phyloP scores from a whole-genome alignment of 2,797 vertebrate species.

The Cottoperca gobio region DNA sequence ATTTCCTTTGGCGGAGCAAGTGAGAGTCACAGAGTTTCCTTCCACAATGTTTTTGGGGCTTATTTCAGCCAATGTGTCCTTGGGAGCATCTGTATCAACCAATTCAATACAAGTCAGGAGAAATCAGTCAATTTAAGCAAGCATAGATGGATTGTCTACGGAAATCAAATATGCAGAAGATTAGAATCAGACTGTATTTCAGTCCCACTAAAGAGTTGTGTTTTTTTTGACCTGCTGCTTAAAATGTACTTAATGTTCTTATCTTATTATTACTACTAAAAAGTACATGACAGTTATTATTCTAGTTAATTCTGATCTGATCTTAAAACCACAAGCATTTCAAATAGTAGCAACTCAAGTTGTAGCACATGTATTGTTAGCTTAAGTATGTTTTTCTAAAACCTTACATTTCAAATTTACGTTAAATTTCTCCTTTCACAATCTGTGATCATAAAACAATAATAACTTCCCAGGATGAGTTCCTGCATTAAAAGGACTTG shows the following conservation, averaged over 20 bases:
- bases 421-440: background rate
- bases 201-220: background rate
- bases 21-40: conserved; percentile 43
- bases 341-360: background rate
- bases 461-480: background rate
- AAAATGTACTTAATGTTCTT: background rate
- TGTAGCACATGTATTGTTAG: background rate
- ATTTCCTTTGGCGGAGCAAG: conserved; percentile 61
- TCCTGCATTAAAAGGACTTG: no score
- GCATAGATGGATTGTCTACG: background rate
- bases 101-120: background rate
- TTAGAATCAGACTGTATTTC: background rate
- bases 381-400: background rate
- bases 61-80: rapidly evolving
- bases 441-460: background rate
- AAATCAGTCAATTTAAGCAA: background rate
- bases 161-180: background rate
- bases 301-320: background rate
- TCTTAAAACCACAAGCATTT: background rate
- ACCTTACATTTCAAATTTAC: background rate
- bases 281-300: background rate
- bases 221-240: no score
- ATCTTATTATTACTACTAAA: background rate
- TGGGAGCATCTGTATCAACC: conserved; percentile 70
- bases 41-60: rapidly evolving